A percentile compares a stretch with the other conserved stretches of the same genome.
These are phyloP conservation scores for Latrodectus hesperus DNA, from an alignment of 2,888 invertebrate genomes.

Conservation along the genomic window DNA sequence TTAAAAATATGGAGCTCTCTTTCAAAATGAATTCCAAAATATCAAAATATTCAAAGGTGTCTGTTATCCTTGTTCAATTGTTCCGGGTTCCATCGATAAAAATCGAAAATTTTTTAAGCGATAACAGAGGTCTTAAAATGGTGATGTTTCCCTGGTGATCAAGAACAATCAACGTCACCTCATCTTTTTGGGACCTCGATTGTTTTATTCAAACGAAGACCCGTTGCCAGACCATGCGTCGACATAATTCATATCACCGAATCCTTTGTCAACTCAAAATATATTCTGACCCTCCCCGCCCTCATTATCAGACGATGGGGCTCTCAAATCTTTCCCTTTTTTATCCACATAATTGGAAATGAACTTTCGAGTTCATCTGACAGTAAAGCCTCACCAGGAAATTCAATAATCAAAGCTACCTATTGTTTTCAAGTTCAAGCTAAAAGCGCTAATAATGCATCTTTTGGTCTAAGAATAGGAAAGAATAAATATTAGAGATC, in stretches of 20 bases:
- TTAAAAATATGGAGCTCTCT: too few species aligned
- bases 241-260: background rate
- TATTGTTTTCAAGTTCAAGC: slow-evolving; percentile 31
- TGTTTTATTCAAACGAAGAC: slow-evolving; percentile 13
- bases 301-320: slow-evolving; percentile 11
- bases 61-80: background rate
- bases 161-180: slow-evolving; percentile 25
- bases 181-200: background rate
- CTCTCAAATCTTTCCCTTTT: background rate
- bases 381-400: background rate
- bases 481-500: slow-evolving; percentile 2
- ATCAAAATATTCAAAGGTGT: too few species aligned
- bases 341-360: slow-evolving; percentile 1
- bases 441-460: slow-evolving; percentile 7
- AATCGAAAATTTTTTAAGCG: background rate
- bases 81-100: background rate
- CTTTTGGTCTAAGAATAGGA: slow-evolving; percentile 12
- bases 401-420: background rate
- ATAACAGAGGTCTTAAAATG: background rate
- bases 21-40: too few species aligned
- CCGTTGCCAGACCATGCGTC: slow-evolving; percentile 21
- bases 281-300: background rate
- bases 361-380: background rate
- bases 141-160: background rate
- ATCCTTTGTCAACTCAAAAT: slow-evolving; percentile 31